Conservation (phyloP, 2,888 invertebrate species). For the Hirtodrosophila duncani region DNA sequence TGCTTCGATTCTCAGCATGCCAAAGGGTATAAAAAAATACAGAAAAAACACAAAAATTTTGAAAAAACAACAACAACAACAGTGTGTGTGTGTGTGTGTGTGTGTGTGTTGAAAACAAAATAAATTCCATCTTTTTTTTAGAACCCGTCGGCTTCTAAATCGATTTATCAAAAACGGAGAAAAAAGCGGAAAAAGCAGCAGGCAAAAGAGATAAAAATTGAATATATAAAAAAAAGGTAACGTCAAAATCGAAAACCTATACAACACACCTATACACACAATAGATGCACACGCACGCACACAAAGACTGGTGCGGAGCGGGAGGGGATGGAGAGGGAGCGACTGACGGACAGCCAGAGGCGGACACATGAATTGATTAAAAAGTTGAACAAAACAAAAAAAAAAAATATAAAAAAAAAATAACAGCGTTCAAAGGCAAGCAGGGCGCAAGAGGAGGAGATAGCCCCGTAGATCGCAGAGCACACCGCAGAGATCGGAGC, state of each 20-base stretch:
- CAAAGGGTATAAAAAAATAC: constrained; percentile 36
- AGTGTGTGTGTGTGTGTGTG: constrained; percentile 19
- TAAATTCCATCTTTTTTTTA: constrained; percentile 71
- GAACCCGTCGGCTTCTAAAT: constrained; percentile 72
- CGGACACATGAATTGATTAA: constrained; percentile 65
- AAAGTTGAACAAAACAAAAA: constrained; percentile 53
- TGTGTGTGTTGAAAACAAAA: constrained; percentile 59
- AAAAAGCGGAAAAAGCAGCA: constrained; percentile 60
- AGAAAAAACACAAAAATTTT: constrained; percentile 32
- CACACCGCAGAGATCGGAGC: no score
- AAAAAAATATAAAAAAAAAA: constrained; percentile 33
- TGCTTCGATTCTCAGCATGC: no score
- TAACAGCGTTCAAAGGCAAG: not conserved
- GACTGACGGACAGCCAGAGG: constrained; percentile 35
- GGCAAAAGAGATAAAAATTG: constrained; percentile 72
- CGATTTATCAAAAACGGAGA: constrained; percentile 67
- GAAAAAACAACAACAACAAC: constrained; percentile 12
- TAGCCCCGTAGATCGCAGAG: not conserved
- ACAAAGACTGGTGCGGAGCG: not conserved
- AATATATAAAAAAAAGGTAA: constrained; percentile 68
- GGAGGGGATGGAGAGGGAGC: not conserved
- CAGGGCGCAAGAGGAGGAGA: no score
- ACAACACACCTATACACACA: constrained; percentile 55
- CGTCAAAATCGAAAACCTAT: constrained; percentile 58
- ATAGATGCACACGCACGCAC: constrained; percentile 58